Conservation (phyloP, 2,888 invertebrate genomes). For the Oscheius sp. region DNA sequence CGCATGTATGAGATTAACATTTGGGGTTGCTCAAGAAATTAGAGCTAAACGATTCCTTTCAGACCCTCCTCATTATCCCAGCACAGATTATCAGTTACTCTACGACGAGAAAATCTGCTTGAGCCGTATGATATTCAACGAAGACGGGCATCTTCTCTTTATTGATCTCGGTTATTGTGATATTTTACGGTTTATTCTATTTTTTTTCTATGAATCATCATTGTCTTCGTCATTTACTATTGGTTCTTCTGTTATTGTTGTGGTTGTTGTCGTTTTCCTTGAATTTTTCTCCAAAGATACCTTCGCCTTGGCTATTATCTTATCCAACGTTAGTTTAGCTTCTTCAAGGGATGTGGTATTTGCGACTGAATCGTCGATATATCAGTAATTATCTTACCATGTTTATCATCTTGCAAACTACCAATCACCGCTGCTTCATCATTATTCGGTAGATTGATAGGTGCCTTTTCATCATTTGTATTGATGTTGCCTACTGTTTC, state of each 20-base stretch:
- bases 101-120: neutral
- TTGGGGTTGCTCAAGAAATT: too few relatives aligned
- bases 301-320: neutral
- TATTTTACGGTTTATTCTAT: conserved; percentile 20
- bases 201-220: neutral
- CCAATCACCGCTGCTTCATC: too few relatives aligned
- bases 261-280: neutral
- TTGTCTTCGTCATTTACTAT: too few relatives aligned
- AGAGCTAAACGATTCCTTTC: neutral
- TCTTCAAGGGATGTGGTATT: too few relatives aligned
- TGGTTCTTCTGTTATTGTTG: neutral
- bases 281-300: neutral
- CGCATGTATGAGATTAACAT: too few relatives aligned
- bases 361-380: too few relatives aligned
- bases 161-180: conserved; percentile 6
- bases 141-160: conserved; percentile 16
- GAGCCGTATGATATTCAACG: neutral
- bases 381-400: too few relatives aligned
- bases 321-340: neutral
- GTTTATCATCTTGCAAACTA: too few relatives aligned
- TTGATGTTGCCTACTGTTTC: too few relatives aligned
- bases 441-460: too few relatives aligned
- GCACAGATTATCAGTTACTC: conserved; percentile 5
- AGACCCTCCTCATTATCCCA: conserved; percentile 4
- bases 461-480: too few relatives aligned